Evolutionary conservation across 64 coral and sea anemone species (phyloP).

Genomic region (Stylophora pistillata): DNA sequence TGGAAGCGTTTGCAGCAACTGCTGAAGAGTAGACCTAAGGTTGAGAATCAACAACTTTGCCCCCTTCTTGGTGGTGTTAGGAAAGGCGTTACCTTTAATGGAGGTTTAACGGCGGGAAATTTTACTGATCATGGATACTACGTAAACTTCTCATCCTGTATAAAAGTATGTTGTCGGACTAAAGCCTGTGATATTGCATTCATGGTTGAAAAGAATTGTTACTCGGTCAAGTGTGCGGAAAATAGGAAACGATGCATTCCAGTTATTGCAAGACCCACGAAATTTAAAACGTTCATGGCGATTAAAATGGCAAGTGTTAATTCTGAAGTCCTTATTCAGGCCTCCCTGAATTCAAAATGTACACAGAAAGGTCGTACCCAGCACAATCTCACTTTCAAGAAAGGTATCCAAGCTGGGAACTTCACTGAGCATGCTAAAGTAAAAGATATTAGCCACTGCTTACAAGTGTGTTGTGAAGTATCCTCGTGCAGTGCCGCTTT

Average conservation of each 20-base stretch:
- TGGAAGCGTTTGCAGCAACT: neutral
- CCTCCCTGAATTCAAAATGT: slow-evolving; percentile 18
- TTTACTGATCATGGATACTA: slow-evolving; percentile 80
- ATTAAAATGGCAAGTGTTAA: slow-evolving; percentile 29
- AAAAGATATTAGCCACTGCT: slow-evolving; percentile 40
- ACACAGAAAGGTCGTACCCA: neutral
- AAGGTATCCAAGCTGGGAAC: slow-evolving; percentile 69
- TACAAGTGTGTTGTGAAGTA: slow-evolving; percentile 53
- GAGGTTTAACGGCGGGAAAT: slow-evolving; percentile 70
- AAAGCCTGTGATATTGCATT: slow-evolving; percentile 69
- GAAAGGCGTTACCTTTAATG: slow-evolving; percentile 71
- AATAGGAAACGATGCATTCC: slow-evolving; percentile 71
- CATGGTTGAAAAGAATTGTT: slow-evolving; percentile 77
- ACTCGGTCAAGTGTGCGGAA: slow-evolving; percentile 64
- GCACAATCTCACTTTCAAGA: slow-evolving; percentile 57
- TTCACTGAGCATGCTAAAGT: slow-evolving; percentile 74
- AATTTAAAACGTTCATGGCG: slow-evolving; percentile 76
- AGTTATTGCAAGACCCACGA: slow-evolving; percentile 36
- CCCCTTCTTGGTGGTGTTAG: slow-evolving; percentile 7
- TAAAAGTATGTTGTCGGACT: slow-evolving; percentile 63
- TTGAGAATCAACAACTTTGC: neutral
- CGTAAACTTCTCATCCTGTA: slow-evolving; percentile 34
- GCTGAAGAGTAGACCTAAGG: neutral
- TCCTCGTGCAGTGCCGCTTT: slow-evolving; percentile 73
- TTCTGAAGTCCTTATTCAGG: neutral